phyloP scores from a whole-genome alignment of 1,140 invertebrate genomes.

The Euura lappo region DNA sequence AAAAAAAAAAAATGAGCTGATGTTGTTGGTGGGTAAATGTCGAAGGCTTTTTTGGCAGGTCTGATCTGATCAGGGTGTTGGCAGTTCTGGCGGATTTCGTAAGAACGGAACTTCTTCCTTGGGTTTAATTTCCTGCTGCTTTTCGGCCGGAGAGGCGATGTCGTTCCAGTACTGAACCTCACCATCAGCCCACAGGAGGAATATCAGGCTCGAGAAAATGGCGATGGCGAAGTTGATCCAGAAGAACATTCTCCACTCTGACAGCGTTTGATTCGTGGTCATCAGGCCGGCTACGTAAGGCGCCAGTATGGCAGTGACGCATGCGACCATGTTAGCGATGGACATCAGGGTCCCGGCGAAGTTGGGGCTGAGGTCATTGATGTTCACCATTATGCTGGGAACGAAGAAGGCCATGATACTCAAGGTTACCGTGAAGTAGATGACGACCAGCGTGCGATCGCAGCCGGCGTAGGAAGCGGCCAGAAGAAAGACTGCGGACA shows the following conservation, averaged over 20 bases:
- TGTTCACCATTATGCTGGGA: conserved; percentile 77
- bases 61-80: background rate
- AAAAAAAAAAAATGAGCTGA: background rate
- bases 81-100: background rate
- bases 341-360: conserved; percentile 81
- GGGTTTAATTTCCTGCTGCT: background rate
- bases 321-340: conserved; percentile 79
- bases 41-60: background rate
- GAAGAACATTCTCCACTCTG: conserved; percentile 82
- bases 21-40: background rate
- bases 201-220: conserved; percentile 74
- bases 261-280: conserved; percentile 70
- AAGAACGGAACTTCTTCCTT: background rate
- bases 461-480: conserved; percentile 81
- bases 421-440: conserved; percentile 72
- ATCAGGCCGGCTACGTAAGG: conserved; percentile 78
- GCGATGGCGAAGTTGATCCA: conserved; percentile 79
- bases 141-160: conserved; percentile 25
- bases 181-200: conserved; percentile 71
- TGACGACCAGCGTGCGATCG: conserved; percentile 65
- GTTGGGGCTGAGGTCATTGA: conserved; percentile 80
- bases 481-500: conserved; percentile 76
- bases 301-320: conserved; percentile 77
- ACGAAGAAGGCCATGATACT: conserved; percentile 75
- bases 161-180: conserved; percentile 75